phyloP scores from a whole-genome alignment of 2,797 vertebrate species.

The Gambusia yucatana region DNA sequence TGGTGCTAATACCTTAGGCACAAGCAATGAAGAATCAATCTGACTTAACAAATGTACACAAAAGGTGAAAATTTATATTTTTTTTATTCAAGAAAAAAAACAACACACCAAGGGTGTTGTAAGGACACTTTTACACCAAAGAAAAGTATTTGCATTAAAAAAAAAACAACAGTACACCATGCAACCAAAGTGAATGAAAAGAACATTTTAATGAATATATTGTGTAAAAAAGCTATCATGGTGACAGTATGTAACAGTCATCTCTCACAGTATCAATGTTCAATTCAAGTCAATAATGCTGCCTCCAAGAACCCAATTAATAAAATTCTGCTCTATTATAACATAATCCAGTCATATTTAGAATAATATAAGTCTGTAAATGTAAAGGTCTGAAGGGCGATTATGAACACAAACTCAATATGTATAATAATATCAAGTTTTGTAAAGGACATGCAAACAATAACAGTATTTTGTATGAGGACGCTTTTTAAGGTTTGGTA shows the following conservation, averaged over 20 bases:
- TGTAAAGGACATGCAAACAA: constrained; percentile 29
- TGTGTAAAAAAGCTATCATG: constrained; percentile 49
- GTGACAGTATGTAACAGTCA: constrained; percentile 44
- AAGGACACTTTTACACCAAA: neutral
- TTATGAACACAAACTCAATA: constrained; percentile 42
- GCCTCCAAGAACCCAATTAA: constrained; percentile 14
- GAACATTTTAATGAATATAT: constrained; percentile 14
- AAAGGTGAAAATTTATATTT: neutral
- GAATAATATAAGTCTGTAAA: constrained; percentile 4
- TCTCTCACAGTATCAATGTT: constrained; percentile 42
- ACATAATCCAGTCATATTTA: constrained; percentile 23
- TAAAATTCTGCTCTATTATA: constrained; percentile 20
- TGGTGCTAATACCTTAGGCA: neutral
- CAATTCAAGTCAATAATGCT: constrained; percentile 10
- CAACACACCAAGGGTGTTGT: neutral
- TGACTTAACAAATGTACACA: neutral
- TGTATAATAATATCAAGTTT: constrained; percentile 56
- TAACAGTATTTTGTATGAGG: constrained; percentile 29
- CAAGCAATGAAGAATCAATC: neutral
- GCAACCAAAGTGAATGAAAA: neutral
- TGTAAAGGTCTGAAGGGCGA: constrained; percentile 16
- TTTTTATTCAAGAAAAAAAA: neutral
- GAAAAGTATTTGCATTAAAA: neutral
- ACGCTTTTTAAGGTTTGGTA: constrained; percentile 22
- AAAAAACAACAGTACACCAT: neutral